A percentile compares a stretch with the other conserved stretches of the same genome.
Evolutionary conservation across 53 echinoderm and acorn worm genomes (phyloP).

Genomic region (Stichopus horrens): DNA sequence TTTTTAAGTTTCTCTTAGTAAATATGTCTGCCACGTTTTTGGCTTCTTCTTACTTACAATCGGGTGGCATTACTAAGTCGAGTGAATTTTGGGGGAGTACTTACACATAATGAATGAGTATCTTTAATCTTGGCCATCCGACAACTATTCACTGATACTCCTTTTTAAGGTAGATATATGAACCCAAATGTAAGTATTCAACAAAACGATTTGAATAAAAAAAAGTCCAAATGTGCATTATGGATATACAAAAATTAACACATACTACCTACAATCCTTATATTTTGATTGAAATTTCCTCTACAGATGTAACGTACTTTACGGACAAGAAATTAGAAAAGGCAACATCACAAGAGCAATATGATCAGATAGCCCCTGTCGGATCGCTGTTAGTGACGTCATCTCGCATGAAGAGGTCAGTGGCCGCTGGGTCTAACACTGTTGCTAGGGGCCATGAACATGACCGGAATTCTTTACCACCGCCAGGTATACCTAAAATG

Average conservation of each 20-base stretch:
- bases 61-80: too few relatives aligned
- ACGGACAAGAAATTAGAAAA: constrained; percentile 86
- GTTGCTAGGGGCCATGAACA: constrained; percentile 10
- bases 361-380: constrained; percentile 67
- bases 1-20: too few relatives aligned
- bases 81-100: too few relatives aligned
- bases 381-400: constrained; percentile 70
- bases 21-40: too few relatives aligned
- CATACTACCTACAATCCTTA: neutral
- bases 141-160: neutral
- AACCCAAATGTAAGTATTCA: too few relatives aligned
- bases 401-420: constrained; percentile 22
- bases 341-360: constrained; percentile 72
- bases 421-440: constrained; percentile 26
- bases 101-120: too few relatives aligned
- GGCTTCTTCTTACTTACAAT: too few relatives aligned
- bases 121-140: neutral
- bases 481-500: constrained; percentile 2
- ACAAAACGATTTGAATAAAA: too few relatives aligned
- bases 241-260: neutral
- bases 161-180: too few relatives aligned
- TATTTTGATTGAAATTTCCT: neutral
- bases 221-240: neutral
- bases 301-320: constrained; percentile 85
- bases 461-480: neutral